These are phyloP conservation scores for Montipora capricornis DNA, from an alignment of 64 coral and sea anemone species.

Conservation along the genomic window DNA sequence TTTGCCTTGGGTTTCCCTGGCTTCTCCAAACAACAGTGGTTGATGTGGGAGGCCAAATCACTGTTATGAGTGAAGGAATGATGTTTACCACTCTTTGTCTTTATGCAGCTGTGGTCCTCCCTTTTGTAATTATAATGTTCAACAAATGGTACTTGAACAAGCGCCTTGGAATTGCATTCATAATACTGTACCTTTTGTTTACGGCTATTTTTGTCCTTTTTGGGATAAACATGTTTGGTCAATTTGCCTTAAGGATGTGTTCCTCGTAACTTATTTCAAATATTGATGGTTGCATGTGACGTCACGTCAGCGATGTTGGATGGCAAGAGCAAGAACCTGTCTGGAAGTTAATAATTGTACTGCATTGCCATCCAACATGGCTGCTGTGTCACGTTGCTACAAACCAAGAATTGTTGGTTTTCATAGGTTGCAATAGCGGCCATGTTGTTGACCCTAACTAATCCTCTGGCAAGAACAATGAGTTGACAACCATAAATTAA, in stretches of 20 bases:
- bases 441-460: no score
- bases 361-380: no score
- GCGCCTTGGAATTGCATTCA: constrained; percentile 65
- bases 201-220: constrained; percentile 81
- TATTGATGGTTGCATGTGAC: no score
- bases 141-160: constrained; percentile 85
- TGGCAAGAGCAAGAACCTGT: no score
- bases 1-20: constrained; percentile 90
- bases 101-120: constrained; percentile 68
- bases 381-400: no score
- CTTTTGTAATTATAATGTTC: constrained; percentile 61
- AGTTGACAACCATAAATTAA: no score
- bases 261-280: not conserved
- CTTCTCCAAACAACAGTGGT: constrained; percentile 75
- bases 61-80: constrained; percentile 67
- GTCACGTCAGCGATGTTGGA: no score
- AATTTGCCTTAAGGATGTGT: constrained; percentile 48
- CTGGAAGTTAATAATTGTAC: no score
- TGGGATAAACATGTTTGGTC: constrained; percentile 85
- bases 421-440: no score
- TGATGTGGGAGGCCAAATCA: constrained; percentile 38
- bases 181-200: constrained; percentile 73
- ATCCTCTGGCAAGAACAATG: no score
- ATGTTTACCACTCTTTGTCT: constrained; percentile 80
- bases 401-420: no score